Percentiles rank a stretch among this genome's conserved stretches.
These are phyloP conservation scores for Meleagris gallopavo DNA, from an alignment of 2,113 vertebrate genomes.

Conservation along the genomic window DNA sequence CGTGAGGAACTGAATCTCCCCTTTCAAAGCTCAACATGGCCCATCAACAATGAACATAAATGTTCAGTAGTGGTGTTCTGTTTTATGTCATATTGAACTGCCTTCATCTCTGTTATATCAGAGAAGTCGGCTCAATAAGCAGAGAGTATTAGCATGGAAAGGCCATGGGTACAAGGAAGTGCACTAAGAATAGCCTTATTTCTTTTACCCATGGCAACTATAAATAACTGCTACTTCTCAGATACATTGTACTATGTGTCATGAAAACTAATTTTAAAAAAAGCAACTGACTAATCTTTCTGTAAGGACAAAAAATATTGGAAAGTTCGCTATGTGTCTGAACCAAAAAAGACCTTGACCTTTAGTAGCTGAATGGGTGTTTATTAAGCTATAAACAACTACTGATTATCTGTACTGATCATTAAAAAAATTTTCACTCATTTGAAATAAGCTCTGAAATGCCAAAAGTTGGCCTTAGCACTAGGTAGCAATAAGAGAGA, in stretches of 20 bases:
- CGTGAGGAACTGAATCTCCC: neutral
- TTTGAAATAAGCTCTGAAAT: neutral
- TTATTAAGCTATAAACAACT: slow-evolving; percentile 52
- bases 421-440: neutral
- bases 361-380: slow-evolving; percentile 51
- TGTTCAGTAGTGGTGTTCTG: neutral
- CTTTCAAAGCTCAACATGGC: neutral
- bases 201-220: neutral
- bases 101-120: neutral
- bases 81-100: neutral
- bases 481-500: neutral
- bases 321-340: neutral
- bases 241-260: slow-evolving; percentile 5
- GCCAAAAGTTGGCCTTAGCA: neutral
- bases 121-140: neutral
- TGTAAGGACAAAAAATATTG: slow-evolving; percentile 29
- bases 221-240: slow-evolving; percentile 16
- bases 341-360: slow-evolving; percentile 44
- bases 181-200: slow-evolving; percentile 15
- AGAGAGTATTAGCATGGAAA: neutral
- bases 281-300: slow-evolving; percentile 21
- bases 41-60: neutral
- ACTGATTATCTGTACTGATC: neutral
- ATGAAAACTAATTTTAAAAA: slow-evolving; percentile 55
- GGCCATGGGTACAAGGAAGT: neutral